Evolutionary conservation across 1,140 invertebrate genomes (phyloP).

Genomic region (Homarus americanus): DNA sequence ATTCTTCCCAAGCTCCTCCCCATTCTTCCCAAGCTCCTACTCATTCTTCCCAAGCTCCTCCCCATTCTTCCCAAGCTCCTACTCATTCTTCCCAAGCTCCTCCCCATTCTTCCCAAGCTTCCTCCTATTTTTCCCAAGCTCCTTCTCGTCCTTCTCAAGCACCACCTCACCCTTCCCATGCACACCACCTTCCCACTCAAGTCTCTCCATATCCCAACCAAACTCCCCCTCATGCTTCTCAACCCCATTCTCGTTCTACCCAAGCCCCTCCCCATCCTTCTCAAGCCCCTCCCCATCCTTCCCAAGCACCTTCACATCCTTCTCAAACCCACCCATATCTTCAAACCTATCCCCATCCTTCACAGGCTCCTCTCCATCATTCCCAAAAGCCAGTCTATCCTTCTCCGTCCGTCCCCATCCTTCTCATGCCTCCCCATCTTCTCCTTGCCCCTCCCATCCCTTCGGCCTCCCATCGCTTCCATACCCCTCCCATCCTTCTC

Average conservation of each 20-base stretch:
- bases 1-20: background rate
- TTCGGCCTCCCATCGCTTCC: background rate
- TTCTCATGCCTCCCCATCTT: background rate
- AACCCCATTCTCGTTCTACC: background rate
- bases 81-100: background rate
- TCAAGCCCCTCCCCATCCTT: background rate
- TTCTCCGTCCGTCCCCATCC: background rate
- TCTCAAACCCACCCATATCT: background rate
- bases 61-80: conserved; percentile 6
- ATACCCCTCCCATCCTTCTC: background rate
- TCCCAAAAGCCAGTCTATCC: background rate
- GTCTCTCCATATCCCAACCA: background rate
- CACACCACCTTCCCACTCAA: background rate
- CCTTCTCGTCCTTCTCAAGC: background rate
- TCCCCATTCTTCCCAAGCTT: background rate
- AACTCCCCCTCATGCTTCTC: background rate
- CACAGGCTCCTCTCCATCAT: background rate
- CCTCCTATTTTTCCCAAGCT: background rate
- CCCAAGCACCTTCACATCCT: background rate
- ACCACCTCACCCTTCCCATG: background rate
- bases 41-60: background rate
- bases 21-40: background rate
- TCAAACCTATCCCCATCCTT: background rate
- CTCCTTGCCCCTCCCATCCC: background rate
- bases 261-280: background rate